A percentile compares a stretch with the other conserved stretches of the same genome.
phyloP scores from a whole-genome alignment of 2,888 invertebrate species.

The Ormyrus labotus region DNA sequence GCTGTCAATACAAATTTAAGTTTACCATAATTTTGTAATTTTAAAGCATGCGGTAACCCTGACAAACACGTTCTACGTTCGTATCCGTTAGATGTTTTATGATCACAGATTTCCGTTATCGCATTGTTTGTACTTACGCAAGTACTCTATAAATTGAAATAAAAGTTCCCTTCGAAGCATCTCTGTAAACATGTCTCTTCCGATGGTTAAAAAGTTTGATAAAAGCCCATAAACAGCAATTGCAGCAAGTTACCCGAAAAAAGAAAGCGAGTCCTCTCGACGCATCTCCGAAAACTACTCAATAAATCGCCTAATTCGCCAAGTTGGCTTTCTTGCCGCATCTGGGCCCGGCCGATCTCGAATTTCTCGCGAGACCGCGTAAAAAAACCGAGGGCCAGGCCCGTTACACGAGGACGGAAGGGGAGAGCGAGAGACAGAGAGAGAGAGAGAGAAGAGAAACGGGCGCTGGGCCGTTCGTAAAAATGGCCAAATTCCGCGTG shows the following conservation, averaged over 20 bases:
- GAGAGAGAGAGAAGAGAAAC: neutral
- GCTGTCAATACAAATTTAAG: too few relatives aligned
- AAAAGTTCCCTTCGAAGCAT: too few relatives aligned
- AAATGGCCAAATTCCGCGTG: constrained; percentile 21
- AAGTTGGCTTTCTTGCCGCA: neutral
- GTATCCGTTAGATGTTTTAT: too few relatives aligned
- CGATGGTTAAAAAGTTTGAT: too few relatives aligned
- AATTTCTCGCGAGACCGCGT: constrained; percentile 17
- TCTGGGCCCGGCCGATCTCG: neutral
- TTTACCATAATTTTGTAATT: too few relatives aligned
- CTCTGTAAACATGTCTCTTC: too few relatives aligned
- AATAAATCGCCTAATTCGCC: constrained; percentile 23
- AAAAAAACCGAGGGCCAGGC: constrained; percentile 10
- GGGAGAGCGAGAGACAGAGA: neutral
- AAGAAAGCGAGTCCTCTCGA: neutral
- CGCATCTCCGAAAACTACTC: constrained; percentile 24
- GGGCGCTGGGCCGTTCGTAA: constrained; percentile 13
- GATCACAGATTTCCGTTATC: too few relatives aligned
- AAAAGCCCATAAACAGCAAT: too few relatives aligned
- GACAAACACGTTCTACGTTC: too few relatives aligned
- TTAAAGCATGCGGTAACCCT: too few relatives aligned
- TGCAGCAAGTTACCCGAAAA: neutral
- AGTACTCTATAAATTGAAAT: too few relatives aligned
- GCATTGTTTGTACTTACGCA: too few relatives aligned
- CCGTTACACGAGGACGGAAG: neutral